Base-by-base conservation (phyloP, 2,888 invertebrate genomes). In the Osmoderma eremita region DNA sequence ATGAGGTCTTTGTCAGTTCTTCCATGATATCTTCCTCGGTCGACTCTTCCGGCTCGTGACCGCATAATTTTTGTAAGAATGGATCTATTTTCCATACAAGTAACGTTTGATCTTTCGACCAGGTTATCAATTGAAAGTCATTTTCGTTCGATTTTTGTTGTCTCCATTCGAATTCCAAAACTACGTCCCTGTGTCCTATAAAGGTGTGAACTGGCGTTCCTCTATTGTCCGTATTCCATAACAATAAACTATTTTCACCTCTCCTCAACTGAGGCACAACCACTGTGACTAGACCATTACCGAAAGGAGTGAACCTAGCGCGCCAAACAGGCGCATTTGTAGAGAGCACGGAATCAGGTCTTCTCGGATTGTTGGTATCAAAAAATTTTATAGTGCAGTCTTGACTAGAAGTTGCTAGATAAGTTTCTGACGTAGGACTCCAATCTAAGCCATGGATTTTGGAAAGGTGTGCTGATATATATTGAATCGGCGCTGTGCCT, bases 331-430 rank as follows among this genome's bases (percentile, higher is more conserved):
- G 95, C 48, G 90, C 91, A 72, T 91, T 89, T 0, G 95, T 93
- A 73, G 91, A 92, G 67, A 97, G 88, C 67, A 92, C 89, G 82
- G 90, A 93, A 78, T 95, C 95, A 1, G 94, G 90, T 73, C 92
- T 88, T 72, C 93, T 86, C 3, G 94, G 92, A 85, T 92, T 94
- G 70, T 90, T 91, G 1, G 93, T 91, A 80, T 97, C 95, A 84
- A 96, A 97, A 82, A 95, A 94, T 84, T 97, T 97, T 1, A 97
- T 95, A 54, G 95, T 94, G 65, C 94, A 93, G 83, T 98, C 97
- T 83, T 97, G 96, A 83, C 97, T 96, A 67, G 95, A 95, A 6
- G 97, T 96, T 48, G 93, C 92, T 67, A 95, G 81, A 77, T 93
- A 93, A 72, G 91, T 92, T 81, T 94, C 94, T 75, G 91, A 88